Evolutionary conservation across 2,888 invertebrate genomes (phyloP), one percentile per base, ranked within the genome.

Genomic region (Clostera curtula): DNA sequence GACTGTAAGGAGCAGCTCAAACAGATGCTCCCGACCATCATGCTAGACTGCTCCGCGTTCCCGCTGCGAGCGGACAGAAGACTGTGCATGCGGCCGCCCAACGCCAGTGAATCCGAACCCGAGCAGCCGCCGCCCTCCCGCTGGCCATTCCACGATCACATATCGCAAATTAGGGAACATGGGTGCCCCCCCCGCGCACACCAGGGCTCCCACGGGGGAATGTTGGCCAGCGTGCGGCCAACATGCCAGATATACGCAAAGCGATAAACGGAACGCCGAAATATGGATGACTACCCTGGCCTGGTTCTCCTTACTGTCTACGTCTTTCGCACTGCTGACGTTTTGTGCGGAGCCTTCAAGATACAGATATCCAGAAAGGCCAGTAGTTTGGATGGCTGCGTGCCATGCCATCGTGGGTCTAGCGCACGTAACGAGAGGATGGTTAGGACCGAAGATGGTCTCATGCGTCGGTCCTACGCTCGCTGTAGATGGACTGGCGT

Each of bases 311-410:
- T 87, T 93, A 54, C 84, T 92, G 1, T 90, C 96, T 8, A 95
- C 96, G 0, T 83, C 92, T 0, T 95, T 97, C 67, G 91, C 93
- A 0, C 72, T 93, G 46, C 80, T 93, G 25, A 97, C 97, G 0
- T 96, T 95, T 70, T 89, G 94, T 77, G 91, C 96, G 19, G 96
- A 97, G 58, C 93, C 94, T 14, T 88, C 90, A 17, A 83, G 97
- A 27, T 98, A 97, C 66, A 89, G 93, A 19, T 97, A 97, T 75
- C 97, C 97, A 0, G 97, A 97, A 61, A 85, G 96, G 21, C 96
- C 97, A 0, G 92, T 95, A 18, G 90, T 97, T 31, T 97, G 95
- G 79, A 85, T 96, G 36, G 93, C 96, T 3, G 88, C 94, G 1
- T 96, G 96, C 73, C 94, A 95, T 68, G 91, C 92, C 49, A 85